Percentiles rank a stretch among this genome's conserved stretches.
These are phyloP conservation scores for Empidonax alnorum DNA, from an alignment of 2,113 vertebrate species.

Conservation along the genomic window DNA sequence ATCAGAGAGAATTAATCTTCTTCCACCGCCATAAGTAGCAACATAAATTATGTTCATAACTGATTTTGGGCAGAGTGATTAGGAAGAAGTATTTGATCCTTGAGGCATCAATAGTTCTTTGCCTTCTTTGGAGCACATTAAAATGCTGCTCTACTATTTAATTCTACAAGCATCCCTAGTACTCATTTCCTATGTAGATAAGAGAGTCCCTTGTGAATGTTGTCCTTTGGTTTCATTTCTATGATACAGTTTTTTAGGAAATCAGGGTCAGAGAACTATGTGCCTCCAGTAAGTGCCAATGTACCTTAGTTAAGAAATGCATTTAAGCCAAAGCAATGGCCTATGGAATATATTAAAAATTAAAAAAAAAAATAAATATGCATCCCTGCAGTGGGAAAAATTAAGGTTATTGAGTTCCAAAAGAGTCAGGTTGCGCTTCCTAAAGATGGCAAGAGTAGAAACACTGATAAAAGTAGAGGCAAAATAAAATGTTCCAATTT, in stretches of 20 bases:
- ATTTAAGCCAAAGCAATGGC: neutral
- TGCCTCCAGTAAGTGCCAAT: neutral
- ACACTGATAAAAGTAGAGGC: neutral
- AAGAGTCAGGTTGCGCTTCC: neutral
- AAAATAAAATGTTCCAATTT: constrained; percentile 33
- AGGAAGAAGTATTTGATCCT: neutral
- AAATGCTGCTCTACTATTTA: neutral
- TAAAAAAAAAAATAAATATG: neutral
- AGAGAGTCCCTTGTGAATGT: neutral
- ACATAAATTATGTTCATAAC: neutral
- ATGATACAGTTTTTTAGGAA: neutral
- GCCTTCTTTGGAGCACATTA: neutral
- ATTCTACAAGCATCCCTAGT: neutral
- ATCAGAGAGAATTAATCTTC: neutral
- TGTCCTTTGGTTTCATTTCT: neutral
- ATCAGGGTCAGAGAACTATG: neutral
- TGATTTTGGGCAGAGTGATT: neutral
- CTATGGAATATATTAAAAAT: neutral
- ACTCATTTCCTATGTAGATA: neutral
- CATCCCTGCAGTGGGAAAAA: neutral
- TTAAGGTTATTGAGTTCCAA: neutral
- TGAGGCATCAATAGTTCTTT: neutral
- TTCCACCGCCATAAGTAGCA: neutral
- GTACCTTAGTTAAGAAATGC: neutral
- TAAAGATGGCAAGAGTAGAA: neutral